Base-by-base conservation (phyloP, 2,888 invertebrate species). In the Vesta saturnalis region DNA sequence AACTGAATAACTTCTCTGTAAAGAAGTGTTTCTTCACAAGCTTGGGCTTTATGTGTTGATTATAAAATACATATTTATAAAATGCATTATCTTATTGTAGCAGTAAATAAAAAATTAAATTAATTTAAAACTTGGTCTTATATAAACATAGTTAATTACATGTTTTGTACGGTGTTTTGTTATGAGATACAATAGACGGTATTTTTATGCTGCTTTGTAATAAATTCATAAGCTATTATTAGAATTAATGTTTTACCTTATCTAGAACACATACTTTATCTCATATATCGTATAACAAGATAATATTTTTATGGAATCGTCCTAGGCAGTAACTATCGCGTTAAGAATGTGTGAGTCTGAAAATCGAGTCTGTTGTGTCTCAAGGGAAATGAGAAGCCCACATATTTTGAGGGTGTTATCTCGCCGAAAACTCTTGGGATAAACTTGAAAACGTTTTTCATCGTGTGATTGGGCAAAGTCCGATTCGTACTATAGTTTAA, bases 291-390 rank as follows among this genome's bases (percentile, higher is more conserved):
- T 69, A 69, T 69, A 65, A 69, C 65, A 55, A 77, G 75, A 79
- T 80, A 80, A 79, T 81, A 78, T 80, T 80, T 81, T 79, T 77
- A 80, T 77, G 78, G 74, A 77, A 77, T 80, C 79, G 77, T 77
- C 70, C 77, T 79, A 78, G 77, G 74, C 78, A 79, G 77, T 80
- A 80, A 80, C 79, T 80, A 79, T 79, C 78, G 76, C 77, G 80
- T 80, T 79, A 78, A 78, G 77, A 77, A 77, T 77, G 78, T 77
- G 75, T 75, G 76, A 76, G 77, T 77, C 77, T 76, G 77, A 76
- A 79, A 79, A 81, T 79, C 79, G 77, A 78, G 76, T 76, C 77
- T 79, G 80, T 79, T 79, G 78, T 74, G 76, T 80, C 81, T 77
- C 81, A 52, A 72, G 80, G 80, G 81, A 81, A 80, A 81, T 80